A percentile compares a stretch with the other conserved stretches of the same genome.
These are phyloP conservation scores for Drosophila dives DNA, from an alignment of 2,888 invertebrate species.

Conservation along the genomic window DNA sequence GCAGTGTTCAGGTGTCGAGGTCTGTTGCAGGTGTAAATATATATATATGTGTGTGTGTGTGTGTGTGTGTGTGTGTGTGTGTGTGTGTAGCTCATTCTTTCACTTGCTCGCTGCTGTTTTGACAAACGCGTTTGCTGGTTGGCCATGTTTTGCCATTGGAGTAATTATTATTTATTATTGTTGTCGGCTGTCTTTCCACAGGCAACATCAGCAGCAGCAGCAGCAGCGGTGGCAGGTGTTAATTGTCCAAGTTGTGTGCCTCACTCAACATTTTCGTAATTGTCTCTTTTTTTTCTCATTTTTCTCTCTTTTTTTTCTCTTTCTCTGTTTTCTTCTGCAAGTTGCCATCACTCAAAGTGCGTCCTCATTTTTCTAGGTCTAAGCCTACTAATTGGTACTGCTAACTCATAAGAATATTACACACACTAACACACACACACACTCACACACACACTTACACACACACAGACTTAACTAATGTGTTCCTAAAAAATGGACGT, in stretches of 20 bases:
- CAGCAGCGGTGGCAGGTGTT: slow-evolving; percentile 70
- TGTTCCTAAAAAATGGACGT: slow-evolving; percentile 31
- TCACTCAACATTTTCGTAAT: slow-evolving; percentile 1
- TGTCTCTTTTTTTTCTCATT: slow-evolving; percentile 7
- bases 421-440: neutral
- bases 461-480: slow-evolving; percentile 1
- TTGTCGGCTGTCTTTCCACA: slow-evolving; percentile 47
- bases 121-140: slow-evolving; percentile 74
- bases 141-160: slow-evolving; percentile 74
- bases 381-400: slow-evolving; percentile 1
- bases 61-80: slow-evolving; percentile 12
- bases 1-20: slow-evolving; percentile 38
- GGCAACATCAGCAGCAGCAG: slow-evolving; percentile 6
- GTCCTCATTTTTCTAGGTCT: slow-evolving; percentile 26
- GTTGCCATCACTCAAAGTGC: slow-evolving; percentile 38
- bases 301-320: neutral
- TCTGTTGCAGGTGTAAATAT: slow-evolving; percentile 19
- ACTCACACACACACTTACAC: neutral
- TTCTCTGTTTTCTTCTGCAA: neutral
- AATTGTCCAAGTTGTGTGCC: slow-evolving; percentile 53
- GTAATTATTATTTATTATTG: slow-evolving; percentile 79
- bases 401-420: neutral
- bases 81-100: slow-evolving; percentile 36
- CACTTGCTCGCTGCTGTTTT: slow-evolving; percentile 43
- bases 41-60: neutral